A percentile compares a stretch with the other conserved stretches of the same genome.
These are phyloP conservation scores for Porites lutea DNA, from an alignment of 64 coral and sea anemone genomes.

Conservation along the genomic window DNA sequence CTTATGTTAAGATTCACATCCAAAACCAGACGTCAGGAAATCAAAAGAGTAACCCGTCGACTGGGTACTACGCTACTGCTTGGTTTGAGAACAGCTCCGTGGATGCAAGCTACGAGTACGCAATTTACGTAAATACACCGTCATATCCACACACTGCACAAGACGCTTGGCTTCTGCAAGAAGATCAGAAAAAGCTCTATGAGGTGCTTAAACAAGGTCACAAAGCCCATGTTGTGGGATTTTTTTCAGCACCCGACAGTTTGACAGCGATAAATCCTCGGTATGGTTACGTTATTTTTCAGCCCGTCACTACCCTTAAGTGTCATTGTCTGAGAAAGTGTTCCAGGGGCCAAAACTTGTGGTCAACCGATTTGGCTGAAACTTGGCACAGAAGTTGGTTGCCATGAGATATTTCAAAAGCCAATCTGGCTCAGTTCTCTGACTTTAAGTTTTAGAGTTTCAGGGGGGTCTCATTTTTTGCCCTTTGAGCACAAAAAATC, in stretches of 20 bases:
- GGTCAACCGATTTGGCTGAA: too few species aligned
- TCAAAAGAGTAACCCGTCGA: not conserved
- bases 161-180: not conserved
- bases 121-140: not conserved
- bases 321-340: too few species aligned
- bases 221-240: not conserved
- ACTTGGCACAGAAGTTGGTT: too few species aligned
- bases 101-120: not conserved
- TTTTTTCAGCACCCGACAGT: not conserved
- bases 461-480: too few species aligned
- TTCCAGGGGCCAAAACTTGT: too few species aligned
- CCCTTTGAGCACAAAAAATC: too few species aligned
- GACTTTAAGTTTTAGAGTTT: too few species aligned
- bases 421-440: too few species aligned
- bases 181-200: not conserved
- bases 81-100: slow-evolving; percentile 46
- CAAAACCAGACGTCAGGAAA: slow-evolving; percentile 44
- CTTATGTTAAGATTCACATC: slow-evolving; percentile 25
- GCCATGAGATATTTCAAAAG: too few species aligned
- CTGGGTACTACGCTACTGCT: slow-evolving; percentile 42
- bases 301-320: not conserved
- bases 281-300: not conserved
- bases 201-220: not conserved
- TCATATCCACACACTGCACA: not conserved
- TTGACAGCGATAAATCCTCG: not conserved